Percentiles rank a stretch among this genome's conserved stretches.
phyloP scores from a whole-genome alignment of 92 coral and sea anemone species.

The Umimayanthus kanabou region DNA sequence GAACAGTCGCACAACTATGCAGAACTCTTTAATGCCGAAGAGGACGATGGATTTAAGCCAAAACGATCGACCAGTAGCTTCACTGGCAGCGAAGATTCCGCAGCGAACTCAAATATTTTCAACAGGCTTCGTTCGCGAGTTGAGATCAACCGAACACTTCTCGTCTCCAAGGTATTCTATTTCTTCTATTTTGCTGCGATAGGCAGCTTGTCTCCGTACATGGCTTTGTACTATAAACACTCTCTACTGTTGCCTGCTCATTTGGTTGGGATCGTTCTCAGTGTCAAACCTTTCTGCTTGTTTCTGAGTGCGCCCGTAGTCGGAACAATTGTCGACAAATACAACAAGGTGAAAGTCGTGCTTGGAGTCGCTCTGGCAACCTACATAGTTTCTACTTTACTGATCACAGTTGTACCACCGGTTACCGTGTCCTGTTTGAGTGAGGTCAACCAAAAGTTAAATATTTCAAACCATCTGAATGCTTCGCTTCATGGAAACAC shows the following conservation, averaged over 20 bases:
- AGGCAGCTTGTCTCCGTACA: slow-evolving; percentile 83
- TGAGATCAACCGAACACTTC: slow-evolving; percentile 56
- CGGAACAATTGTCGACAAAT: slow-evolving; percentile 94
- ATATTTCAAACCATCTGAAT: slow-evolving; percentile 55
- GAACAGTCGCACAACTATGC: slow-evolving; percentile 20
- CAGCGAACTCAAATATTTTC: slow-evolving; percentile 33
- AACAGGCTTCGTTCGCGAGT: slow-evolving; percentile 58
- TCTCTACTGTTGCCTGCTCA: slow-evolving; percentile 88
- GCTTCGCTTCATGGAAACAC: slow-evolving; percentile 20
- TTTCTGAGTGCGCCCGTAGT: slow-evolving; percentile 85
- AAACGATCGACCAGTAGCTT: slow-evolving; percentile 7
- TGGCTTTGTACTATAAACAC: slow-evolving; percentile 89
- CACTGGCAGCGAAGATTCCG: slow-evolving; percentile 8
- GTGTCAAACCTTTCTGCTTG: slow-evolving; percentile 80
- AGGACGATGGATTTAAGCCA: slow-evolving; percentile 39
- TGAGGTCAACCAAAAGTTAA: slow-evolving; percentile 75
- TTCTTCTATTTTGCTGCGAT: slow-evolving; percentile 90
- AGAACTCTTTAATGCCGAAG: slow-evolving; percentile 74
- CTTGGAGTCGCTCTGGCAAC: slow-evolving; percentile 75
- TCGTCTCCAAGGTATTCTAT: slow-evolving; percentile 80
- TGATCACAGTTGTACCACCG: slow-evolving; percentile 86
- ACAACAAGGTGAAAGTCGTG: slow-evolving; percentile 73
- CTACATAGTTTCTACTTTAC: slow-evolving; percentile 70
- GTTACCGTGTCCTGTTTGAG: slow-evolving; percentile 77
- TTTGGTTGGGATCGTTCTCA: slow-evolving; percentile 79